Evolutionary conservation across 2,113 vertebrate genomes (phyloP).

Genomic region (Ictalurus punctatus): DNA sequence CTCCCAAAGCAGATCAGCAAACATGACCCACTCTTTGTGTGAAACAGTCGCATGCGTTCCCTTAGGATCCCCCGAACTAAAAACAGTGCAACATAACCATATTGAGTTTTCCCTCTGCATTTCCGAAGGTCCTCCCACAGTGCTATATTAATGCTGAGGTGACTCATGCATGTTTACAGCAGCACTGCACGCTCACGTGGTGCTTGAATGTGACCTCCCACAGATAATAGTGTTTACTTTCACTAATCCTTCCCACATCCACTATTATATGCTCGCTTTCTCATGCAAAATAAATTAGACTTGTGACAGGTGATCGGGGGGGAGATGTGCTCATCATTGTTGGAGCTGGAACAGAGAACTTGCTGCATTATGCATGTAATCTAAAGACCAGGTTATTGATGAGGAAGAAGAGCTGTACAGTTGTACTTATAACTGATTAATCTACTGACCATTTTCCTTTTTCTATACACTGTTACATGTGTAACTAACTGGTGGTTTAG

Average conservation of each 20-base stretch:
- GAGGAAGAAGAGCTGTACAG: not conserved
- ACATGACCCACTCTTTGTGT: conserved; percentile 26
- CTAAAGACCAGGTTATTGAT: not conserved
- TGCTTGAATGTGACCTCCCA: conserved; percentile 23
- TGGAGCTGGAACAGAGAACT: not conserved
- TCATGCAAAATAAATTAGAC: conserved; percentile 1
- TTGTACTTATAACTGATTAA: not conserved
- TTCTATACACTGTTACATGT: not conserved
- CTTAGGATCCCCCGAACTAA: conserved; percentile 3
- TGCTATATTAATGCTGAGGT: conserved; percentile 28
- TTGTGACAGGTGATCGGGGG: not conserved
- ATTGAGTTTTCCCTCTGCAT: conserved; percentile 44
- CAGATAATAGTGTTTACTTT: conserved; percentile 31
- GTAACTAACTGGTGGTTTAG: not conserved
- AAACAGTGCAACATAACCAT: conserved; percentile 43
- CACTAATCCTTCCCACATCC: conserved; percentile 16
- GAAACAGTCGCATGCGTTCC: conserved; percentile 28
- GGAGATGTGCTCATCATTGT: not conserved
- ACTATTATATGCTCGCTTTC: not conserved
- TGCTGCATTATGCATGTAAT: not conserved
- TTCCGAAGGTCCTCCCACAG: conserved; percentile 45
- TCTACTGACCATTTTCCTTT: not conserved
- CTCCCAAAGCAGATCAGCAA: conserved; percentile 15
- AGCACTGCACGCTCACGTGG: conserved; percentile 22
- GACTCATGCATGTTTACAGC: conserved; percentile 34